Base-by-base conservation (phyloP, 2,888 invertebrate species). In the Tryphoninae sp. region DNA sequence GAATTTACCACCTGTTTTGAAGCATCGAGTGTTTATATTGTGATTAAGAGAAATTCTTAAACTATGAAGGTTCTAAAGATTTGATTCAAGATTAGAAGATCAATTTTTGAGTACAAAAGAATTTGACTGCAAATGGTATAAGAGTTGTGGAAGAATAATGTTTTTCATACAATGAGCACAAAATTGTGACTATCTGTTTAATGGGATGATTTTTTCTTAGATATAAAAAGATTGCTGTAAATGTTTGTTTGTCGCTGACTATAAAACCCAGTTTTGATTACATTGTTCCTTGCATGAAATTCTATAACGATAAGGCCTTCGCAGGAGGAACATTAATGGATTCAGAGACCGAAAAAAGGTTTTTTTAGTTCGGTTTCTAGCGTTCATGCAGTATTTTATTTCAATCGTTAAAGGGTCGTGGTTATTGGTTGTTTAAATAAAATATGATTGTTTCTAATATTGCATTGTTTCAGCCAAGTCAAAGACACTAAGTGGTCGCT, bases 401-500 rank as follows among this genome's bases (percentile, higher is more conserved):
- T 62, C 9, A 1, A 33, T 61, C 13, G 26, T 61, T 3, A 3
- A 2, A 26, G 7, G 3, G 1, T 16, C n/a, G 19, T 55, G 0
- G 55, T 55, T 55, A 45, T 59, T n/a, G 11, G 16, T 26, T 11
- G 3, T 8, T 42, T 9, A 23, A 49, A 26, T 1, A 13, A 33
- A 33, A 51, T 16, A 53, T 13, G 0, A 26, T 65, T 76, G 4
- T 40, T 45, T 77, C 74, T 69, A 77, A 22, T 40, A 9, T 40
- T 8, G 0, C 9, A 82, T 85, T 83, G 84, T 90, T 90, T 22
- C 88, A 93, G 94, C 92, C 82, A 94, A 93, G 92, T 93, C 93
- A 89, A 93, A 93, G 91, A 93, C 93, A 73, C 88, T 93, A 82
- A 92, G 92, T 83, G 91, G 91, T 82, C 90, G 92, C 83, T 90